phyloP scores from a whole-genome alignment of 2,797 vertebrate genomes.

The Phrynocephalus guinanensis region DNA sequence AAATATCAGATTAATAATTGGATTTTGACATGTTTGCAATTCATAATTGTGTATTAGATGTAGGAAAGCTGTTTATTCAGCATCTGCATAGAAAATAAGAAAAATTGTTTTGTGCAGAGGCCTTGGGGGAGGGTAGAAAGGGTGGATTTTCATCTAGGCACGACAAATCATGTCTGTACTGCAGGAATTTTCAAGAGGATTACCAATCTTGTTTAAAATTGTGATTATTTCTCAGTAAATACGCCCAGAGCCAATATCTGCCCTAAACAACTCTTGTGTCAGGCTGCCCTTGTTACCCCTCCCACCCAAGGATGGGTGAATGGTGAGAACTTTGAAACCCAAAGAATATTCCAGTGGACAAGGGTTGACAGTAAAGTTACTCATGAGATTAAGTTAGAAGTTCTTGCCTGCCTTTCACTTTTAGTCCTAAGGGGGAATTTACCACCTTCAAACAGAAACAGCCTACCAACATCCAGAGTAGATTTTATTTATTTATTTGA shows the following conservation, averaged over 20 bases:
- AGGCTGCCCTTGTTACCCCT: constrained; percentile 18
- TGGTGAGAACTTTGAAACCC: not conserved
- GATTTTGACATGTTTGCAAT: constrained; percentile 59
- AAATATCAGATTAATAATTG: constrained; percentile 73
- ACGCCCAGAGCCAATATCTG: constrained; percentile 8
- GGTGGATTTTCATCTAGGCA: constrained; percentile 21
- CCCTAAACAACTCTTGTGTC: not conserved
- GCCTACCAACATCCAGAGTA: not conserved
- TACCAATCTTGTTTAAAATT: constrained; percentile 46
- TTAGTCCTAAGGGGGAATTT: too few relatives aligned
- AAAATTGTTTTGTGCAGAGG: constrained; percentile 37
- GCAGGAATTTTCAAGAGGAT: constrained; percentile 5
- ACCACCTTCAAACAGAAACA: too few relatives aligned
- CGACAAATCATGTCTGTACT: constrained; percentile 1
- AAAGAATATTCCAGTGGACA: too few relatives aligned
- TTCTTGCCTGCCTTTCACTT: too few relatives aligned
- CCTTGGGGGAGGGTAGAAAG: constrained; percentile 13
- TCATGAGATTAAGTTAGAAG: too few relatives aligned
- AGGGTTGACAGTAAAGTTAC: too few relatives aligned
- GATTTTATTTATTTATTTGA: too few relatives aligned
- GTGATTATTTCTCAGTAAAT: constrained; percentile 30
- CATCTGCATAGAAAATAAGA: constrained; percentile 17
- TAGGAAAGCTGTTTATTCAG: constrained; percentile 63
- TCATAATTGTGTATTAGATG: constrained; percentile 47
- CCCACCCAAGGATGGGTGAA: not conserved